phyloP scores from a whole-genome alignment of 53 echinoderm and acorn worm genomes.

The Crossaster papposus region DNA sequence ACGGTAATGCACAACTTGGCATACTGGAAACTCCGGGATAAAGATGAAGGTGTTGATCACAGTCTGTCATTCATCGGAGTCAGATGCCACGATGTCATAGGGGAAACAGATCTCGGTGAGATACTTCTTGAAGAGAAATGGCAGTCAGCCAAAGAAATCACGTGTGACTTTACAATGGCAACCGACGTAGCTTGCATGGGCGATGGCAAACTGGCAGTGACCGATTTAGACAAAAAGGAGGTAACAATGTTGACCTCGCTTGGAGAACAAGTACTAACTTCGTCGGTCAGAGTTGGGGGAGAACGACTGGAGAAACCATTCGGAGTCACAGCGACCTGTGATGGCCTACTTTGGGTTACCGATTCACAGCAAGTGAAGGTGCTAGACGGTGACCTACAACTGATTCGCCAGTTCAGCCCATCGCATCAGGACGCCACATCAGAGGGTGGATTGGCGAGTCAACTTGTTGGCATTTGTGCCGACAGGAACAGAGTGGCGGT shows the following conservation, averaged over 20 bases:
- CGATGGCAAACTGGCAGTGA: not conserved
- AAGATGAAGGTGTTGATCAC: not conserved
- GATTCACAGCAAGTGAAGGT: not conserved
- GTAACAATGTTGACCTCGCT: not conserved
- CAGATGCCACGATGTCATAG: constrained; percentile 13
- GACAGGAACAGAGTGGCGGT: not conserved
- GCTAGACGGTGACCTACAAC: not conserved
- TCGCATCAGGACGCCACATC: not conserved
- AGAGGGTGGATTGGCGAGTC: not conserved
- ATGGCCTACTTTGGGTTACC: not conserved
- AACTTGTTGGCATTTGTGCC: not conserved
- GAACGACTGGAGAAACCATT: not conserved
- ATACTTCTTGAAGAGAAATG: constrained; percentile 24
- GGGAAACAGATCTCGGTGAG: not conserved
- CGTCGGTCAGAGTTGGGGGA: not conserved
- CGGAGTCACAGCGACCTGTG: not conserved
- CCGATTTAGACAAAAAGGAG: not conserved
- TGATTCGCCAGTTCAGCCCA: not conserved
- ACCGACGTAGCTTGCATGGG: not conserved
- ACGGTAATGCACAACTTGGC: constrained; percentile 20
- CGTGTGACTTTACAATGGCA: not conserved
- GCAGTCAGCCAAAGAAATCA: not conserved
- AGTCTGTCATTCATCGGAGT: constrained; percentile 4
- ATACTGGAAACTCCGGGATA: not conserved
- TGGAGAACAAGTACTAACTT: not conserved